These are phyloP conservation scores for Heterocephalus glaber DNA, from an alignment of 2,113 vertebrate genomes.

Conservation along the genomic window DNA sequence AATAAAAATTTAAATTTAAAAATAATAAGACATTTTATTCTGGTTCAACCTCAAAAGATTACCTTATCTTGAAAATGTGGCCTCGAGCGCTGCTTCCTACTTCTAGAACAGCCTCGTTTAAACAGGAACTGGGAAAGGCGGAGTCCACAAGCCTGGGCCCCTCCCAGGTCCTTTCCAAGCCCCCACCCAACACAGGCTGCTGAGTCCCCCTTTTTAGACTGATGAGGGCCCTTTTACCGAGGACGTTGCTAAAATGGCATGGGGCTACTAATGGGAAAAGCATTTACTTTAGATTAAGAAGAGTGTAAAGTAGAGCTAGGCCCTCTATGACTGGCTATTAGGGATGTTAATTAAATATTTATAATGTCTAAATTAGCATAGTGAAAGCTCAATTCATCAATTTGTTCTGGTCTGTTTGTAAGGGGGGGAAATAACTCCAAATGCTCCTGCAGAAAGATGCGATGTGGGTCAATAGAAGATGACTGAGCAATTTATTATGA, in stretches of 20 bases:
- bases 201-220: constrained; percentile 66
- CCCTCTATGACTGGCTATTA: constrained; percentile 84
- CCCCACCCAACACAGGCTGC: constrained; percentile 56
- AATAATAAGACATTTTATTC: background rate
- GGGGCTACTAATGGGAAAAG: constrained; percentile 84
- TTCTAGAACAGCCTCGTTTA: constrained; percentile 4
- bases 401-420: constrained; percentile 87
- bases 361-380: constrained; percentile 90
- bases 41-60: constrained; percentile 2
- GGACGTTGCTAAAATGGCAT: constrained; percentile 82
- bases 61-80: constrained; percentile 15
- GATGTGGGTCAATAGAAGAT: constrained; percentile 79
- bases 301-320: constrained; percentile 79
- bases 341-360: constrained; percentile 90
- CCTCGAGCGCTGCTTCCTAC: background rate
- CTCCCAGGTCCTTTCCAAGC: constrained; percentile 55
- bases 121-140: constrained; percentile 22
- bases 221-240: constrained; percentile 69
- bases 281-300: constrained; percentile 87
- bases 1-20: too few species aligned
- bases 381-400: constrained; percentile 91
- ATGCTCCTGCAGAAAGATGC: constrained; percentile 73
- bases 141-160: background rate
- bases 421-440: constrained; percentile 75
- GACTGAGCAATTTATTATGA: constrained; percentile 80